Percentiles rank a stretch among this genome's conserved stretches.
These are phyloP conservation scores for Alcedo quadribrachys DNA, from an alignment of 2,797 vertebrate species.

Conservation along the genomic window DNA sequence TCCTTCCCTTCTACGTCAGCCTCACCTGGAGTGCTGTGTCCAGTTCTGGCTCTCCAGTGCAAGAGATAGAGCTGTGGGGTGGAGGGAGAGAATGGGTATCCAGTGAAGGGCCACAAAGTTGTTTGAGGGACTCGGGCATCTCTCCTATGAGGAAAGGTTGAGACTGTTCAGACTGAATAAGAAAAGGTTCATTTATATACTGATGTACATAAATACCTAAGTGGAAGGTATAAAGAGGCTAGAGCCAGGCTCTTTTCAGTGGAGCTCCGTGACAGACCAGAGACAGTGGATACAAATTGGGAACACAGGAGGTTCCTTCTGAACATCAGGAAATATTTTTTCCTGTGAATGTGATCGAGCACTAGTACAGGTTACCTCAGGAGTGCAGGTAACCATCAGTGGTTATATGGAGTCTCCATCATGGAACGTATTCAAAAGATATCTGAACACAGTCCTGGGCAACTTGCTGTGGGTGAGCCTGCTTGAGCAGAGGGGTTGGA, in stretches of 20 bases:
- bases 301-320: background rate
- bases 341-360: background rate
- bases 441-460: background rate
- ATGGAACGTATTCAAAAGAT: background rate
- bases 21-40: background rate
- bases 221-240: background rate
- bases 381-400: no score
- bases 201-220: background rate
- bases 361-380: background rate
- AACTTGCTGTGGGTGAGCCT: background rate
- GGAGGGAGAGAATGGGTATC: background rate
- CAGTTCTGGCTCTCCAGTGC: background rate
- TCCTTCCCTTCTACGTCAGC: background rate
- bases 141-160: background rate
- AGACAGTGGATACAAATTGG: background rate
- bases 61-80: background rate
- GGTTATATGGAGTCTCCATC: background rate
- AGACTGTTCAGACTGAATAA: background rate
- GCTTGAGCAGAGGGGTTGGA: background rate
- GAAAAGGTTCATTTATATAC: background rate
- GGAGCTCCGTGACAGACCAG: background rate
- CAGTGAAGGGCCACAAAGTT: background rate
- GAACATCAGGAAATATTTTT: background rate
- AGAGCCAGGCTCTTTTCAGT: background rate
- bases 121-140: background rate